Evolutionary conservation across 2,113 vertebrate species (phyloP).

Genomic region (Ariopsis seemanni): DNA sequence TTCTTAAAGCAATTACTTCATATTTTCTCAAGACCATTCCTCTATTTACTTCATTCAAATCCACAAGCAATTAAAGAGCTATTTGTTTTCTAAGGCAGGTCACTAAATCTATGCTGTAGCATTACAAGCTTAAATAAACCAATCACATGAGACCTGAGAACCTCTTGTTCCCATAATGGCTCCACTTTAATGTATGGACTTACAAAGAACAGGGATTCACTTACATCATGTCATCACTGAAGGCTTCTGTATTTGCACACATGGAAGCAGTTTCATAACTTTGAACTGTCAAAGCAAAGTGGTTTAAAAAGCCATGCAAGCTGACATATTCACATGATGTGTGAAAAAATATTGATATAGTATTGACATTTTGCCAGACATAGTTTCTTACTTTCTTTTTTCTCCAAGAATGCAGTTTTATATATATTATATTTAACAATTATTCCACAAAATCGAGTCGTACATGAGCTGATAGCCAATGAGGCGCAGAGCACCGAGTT

Average conservation of each 20-base stretch:
- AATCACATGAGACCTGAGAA: conserved; percentile 41
- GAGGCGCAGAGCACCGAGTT: no score
- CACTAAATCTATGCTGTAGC: conserved; percentile 20
- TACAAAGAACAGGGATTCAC: conserved; percentile 43
- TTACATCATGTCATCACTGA: conserved; percentile 41
- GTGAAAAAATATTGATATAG: background rate
- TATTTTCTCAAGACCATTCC: conserved; percentile 29
- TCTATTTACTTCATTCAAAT: conserved; percentile 21
- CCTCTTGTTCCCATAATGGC: conserved; percentile 45
- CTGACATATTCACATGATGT: conserved; percentile 1
- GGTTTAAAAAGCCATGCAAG: conserved; percentile 21
- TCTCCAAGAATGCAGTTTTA: background rate
- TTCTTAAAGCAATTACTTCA: conserved; percentile 31
- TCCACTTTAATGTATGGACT: conserved; percentile 41
- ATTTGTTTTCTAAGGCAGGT: conserved; percentile 45
- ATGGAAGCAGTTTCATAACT: conserved; percentile 53
- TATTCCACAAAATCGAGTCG: no score
- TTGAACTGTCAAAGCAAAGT: conserved; percentile 32
- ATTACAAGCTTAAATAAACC: conserved; percentile 54
- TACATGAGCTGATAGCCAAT: no score
- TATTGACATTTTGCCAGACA: background rate
- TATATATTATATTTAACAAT: background rate
- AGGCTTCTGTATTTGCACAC: conserved; percentile 48
- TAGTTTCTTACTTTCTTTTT: background rate
- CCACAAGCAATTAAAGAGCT: conserved; percentile 38